phyloP scores from a whole-genome alignment of 2,113 vertebrate species.

The Lanius collurio region DNA sequence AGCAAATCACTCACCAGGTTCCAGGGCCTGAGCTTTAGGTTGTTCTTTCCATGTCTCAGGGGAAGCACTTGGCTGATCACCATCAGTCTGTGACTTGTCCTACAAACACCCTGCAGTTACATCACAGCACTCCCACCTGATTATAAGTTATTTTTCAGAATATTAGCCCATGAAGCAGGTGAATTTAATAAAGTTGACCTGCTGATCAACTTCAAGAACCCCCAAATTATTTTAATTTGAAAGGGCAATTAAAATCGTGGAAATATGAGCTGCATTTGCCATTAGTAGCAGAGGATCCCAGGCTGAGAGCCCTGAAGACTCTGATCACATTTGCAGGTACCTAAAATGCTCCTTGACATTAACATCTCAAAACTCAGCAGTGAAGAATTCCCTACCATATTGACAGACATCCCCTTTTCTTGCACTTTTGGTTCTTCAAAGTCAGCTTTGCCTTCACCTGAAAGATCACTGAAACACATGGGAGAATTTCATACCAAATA shows the following conservation, averaged over 20 bases:
- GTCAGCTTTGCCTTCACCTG: not conserved
- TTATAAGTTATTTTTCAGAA: not conserved
- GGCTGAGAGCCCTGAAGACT: not conserved
- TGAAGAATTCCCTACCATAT: not conserved
- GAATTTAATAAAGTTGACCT: not conserved
- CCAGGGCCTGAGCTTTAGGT: not conserved
- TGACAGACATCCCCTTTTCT: not conserved
- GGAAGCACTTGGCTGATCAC: not conserved
- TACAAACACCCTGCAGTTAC: not conserved
- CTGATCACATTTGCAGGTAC: not conserved
- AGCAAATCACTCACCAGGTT: not conserved
- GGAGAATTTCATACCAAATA: not conserved
- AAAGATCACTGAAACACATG: constrained; percentile 16
- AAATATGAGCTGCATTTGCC: not conserved
- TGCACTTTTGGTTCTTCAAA: not conserved
- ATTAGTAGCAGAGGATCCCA: not conserved
- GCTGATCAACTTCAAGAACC: not conserved
- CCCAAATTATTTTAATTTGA: not conserved
- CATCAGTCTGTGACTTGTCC: not conserved
- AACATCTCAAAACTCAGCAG: not conserved
- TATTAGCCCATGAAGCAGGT: not conserved
- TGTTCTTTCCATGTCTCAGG: not conserved
- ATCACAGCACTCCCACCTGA: not conserved
- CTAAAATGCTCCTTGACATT: not conserved
- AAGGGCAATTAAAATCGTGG: not conserved